Evolutionary conservation across 2,797 vertebrate genomes (phyloP), one percentile per base, ranked within the genome.

Genomic region (Myoxocephalus aenaeus): DNA sequence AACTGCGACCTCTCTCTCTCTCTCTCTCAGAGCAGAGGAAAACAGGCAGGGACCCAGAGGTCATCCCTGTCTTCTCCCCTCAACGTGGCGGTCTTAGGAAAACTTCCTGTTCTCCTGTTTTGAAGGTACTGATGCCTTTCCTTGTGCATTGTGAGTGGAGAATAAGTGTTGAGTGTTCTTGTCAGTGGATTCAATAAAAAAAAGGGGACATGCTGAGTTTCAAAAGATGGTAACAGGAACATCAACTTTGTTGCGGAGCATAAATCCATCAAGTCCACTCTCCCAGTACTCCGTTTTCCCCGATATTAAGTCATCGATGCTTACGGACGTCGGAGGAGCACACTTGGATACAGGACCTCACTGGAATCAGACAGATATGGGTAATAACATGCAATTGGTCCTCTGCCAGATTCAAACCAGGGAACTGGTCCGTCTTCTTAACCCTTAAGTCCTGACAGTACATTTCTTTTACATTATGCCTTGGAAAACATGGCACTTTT

Each of bases 61-160:
- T 91, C 87, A 81, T 80, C 78, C 20, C 70, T 72, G 81, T 64
- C 85, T 56, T 81, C 67, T 86, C 65, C 74, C 85, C n/a, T 79
- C 32, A 70, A 57, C 1, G 4, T n/a, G 44, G 70, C 62, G 22
- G 61, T 66, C 65, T 65, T 36, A 40, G 65, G 42, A 80, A 92
- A 90, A 92, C 84, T 91, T 91, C 91, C 89, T 86, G 87, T 77
- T 81, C 82, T 82, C 15, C 0, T 88, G 89, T 89, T 90, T 87
- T 85, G 29, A 87, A 79, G 20, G 80, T 75, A 86, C 79, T 72
- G 70, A 53, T 38, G 61, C 1, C 34, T 82, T 85, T 83, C 75
- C 83, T 54, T 61, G 25, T 18, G 25, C 61, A 79, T 17, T 61
- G 75, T 62, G 5, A 58, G 64, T 61, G 70, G 62, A 67, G 77